Evolutionary conservation across 2,113 vertebrate species (phyloP).

Genomic region (Progne subis): DNA sequence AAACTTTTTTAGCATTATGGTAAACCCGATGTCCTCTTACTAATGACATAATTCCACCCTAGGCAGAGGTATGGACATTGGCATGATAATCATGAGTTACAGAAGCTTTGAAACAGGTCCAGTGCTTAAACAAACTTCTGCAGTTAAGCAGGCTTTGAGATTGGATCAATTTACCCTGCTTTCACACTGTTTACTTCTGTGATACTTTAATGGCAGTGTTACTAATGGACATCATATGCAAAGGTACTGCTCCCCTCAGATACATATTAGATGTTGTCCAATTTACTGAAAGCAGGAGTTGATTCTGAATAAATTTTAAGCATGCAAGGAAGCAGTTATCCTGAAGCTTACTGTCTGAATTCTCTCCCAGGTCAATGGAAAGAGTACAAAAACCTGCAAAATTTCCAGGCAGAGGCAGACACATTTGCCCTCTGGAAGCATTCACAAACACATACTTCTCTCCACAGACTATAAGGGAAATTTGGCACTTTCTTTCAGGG

Average conservation of each 20-base stretch:
- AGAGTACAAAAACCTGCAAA: background rate
- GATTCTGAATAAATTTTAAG: background rate
- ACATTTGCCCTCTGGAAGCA: constrained; percentile 31
- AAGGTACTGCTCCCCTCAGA: background rate
- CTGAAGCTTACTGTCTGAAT: background rate
- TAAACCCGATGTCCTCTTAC: background rate
- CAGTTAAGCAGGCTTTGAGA: constrained; percentile 11
- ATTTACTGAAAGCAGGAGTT: background rate
- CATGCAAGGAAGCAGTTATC: background rate
- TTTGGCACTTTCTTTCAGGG: background rate
- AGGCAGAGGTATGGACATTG: background rate
- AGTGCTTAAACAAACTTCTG: constrained; percentile 6
- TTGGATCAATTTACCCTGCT: background rate
- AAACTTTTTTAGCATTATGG: background rate
- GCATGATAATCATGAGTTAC: background rate
- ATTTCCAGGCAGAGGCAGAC: constrained; percentile 3
- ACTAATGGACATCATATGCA: background rate
- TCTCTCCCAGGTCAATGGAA: background rate
- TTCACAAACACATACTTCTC: constrained; percentile 19
- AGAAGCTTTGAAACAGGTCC: constrained; percentile 21
- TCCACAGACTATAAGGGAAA: background rate
- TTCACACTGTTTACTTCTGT: constrained; percentile 14
- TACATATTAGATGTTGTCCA: background rate
- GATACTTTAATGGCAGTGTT: background rate
- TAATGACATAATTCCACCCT: background rate